Evolutionary conservation across 1,140 invertebrate species (phyloP).

Genomic region (Vanessa tameamea): DNA sequence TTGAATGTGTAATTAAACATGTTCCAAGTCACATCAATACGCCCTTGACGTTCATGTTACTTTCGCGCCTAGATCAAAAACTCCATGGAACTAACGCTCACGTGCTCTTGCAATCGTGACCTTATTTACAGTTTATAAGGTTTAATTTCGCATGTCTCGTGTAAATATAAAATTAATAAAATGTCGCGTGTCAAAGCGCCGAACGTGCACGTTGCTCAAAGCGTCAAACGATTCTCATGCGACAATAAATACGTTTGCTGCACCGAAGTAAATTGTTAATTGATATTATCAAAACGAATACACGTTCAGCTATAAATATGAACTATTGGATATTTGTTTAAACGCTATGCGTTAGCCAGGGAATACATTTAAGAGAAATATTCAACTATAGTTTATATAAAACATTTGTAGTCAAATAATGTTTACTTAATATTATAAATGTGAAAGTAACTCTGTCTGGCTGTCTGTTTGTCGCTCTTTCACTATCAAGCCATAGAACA

Average conservation of each 20-base stretch:
- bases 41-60: background rate
- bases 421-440: too few relatives aligned
- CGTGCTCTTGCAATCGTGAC: background rate
- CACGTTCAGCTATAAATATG: too few relatives aligned
- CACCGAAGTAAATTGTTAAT: conserved; percentile 19
- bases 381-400: too few relatives aligned
- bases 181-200: background rate
- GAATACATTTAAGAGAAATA: too few relatives aligned
- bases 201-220: conserved; percentile 6
- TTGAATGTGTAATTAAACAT: conserved; percentile 1
- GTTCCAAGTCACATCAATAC: background rate
- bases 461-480: too few relatives aligned
- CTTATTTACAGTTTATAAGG: background rate
- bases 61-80: conserved; percentile 1
- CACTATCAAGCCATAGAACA: too few relatives aligned
- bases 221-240: conserved; percentile 26
- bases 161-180: conserved; percentile 9
- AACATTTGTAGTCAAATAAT: too few relatives aligned
- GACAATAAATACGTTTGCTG: conserved; percentile 21
- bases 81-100: background rate
- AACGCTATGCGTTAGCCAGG: too few relatives aligned
- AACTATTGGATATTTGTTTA: too few relatives aligned
- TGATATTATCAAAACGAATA: background rate
- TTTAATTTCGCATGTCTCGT: background rate
- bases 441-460: too few relatives aligned